Percentiles rank a stretch among this genome's conserved stretches.
phyloP scores from a whole-genome alignment of 1,140 invertebrate species.

The Choristoneura fumiferana region DNA sequence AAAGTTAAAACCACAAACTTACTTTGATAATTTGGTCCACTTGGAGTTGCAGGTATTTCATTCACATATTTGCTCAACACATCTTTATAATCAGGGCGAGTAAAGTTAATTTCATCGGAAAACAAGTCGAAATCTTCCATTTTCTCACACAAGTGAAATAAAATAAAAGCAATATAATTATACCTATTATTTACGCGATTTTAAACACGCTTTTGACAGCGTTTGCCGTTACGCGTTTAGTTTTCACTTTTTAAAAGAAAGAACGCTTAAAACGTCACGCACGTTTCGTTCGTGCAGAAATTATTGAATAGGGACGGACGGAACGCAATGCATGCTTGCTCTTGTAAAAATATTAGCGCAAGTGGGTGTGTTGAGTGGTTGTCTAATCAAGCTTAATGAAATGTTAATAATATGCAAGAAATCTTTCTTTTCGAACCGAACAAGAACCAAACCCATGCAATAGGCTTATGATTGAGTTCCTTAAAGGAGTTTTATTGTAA shows the following conservation, averaged over 20 bases:
- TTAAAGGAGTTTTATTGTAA: no score
- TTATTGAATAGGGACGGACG: not conserved
- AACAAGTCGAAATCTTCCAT: constrained; percentile 72
- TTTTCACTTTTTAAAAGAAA: constrained; percentile 9
- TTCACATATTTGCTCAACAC: constrained; percentile 57
- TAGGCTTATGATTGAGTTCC: no score
- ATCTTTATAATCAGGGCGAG: constrained; percentile 53
- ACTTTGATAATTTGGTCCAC: constrained; percentile 73
- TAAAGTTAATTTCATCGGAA: constrained; percentile 61
- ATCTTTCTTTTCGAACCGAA: no score
- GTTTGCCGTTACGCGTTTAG: constrained; percentile 16
- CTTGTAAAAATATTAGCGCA: no score
- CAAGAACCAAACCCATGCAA: no score
- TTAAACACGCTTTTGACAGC: constrained; percentile 14
- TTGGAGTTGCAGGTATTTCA: constrained; percentile 51
- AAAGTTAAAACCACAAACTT: constrained; percentile 29
- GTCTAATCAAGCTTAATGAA: not conserved
- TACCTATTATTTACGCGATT: no score
- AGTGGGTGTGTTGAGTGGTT: not conserved
- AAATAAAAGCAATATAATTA: not conserved
- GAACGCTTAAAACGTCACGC: not conserved
- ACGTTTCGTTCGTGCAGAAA: constrained; percentile 11
- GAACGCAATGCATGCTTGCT: no score
- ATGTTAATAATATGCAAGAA: not conserved
- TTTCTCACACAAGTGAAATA: constrained; percentile 20